A percentile compares a stretch with the other conserved stretches of the same genome.
These are phyloP conservation scores for Luehdorfia chinensis DNA, from an alignment of 1,140 invertebrate species.

Conservation along the genomic window DNA sequence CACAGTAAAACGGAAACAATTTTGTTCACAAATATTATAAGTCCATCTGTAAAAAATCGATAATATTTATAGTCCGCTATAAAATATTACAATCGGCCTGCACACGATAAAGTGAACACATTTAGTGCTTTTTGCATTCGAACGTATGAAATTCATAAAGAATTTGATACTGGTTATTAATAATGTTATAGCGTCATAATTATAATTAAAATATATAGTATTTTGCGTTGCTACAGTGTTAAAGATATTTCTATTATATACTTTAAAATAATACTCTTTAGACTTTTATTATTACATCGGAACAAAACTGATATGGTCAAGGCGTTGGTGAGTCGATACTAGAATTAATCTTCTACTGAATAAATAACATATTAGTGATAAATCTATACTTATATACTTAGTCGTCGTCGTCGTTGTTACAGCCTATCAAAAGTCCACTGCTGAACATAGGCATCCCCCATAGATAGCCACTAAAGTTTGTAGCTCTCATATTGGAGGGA, in stretches of 20 bases:
- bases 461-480: no score
- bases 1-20: no score
- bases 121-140: background rate
- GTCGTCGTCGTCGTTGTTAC: no score
- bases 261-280: background rate
- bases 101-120: background rate
- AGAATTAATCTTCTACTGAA: background rate
- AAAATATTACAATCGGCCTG: no score
- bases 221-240: background rate
- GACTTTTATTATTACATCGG: background rate
- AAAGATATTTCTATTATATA: background rate
- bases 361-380: background rate
- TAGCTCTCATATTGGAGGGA: no score
- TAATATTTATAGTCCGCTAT: no score
- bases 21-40: no score
- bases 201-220: constrained; percentile 1
- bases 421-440: no score
- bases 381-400: no score
- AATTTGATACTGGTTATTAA: background rate
- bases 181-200: background rate
- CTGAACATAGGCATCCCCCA: no score
- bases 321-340: background rate
- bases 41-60: no score
- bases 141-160: background rate
- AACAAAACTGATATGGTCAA: background rate